Percentiles rank a stretch among this genome's conserved stretches.
These are phyloP conservation scores for Notolepis coatsorum DNA, from an alignment of 2,797 vertebrate species.

Conservation along the genomic window DNA sequence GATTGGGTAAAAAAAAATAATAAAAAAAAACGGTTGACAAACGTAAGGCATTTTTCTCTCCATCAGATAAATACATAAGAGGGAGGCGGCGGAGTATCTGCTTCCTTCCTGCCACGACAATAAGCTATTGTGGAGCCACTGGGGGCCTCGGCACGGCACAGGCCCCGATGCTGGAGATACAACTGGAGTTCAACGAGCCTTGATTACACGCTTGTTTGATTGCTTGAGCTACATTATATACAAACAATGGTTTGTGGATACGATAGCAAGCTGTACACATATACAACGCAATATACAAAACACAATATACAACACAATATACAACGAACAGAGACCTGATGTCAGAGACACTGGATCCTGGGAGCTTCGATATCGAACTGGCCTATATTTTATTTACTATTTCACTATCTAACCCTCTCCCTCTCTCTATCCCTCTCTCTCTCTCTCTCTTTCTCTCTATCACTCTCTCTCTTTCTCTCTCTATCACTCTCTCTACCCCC, in stretches of 20 bases:
- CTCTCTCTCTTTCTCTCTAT: too few species aligned
- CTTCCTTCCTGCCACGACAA: conserved; percentile 37
- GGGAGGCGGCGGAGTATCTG: conserved; percentile 1
- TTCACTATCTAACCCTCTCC: too few species aligned
- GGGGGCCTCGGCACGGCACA: conserved; percentile 30
- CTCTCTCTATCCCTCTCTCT: too few species aligned
- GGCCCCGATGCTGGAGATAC: conserved; percentile 37
- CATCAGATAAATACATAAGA: conserved; percentile 19
- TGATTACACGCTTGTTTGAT: conserved; percentile 27
- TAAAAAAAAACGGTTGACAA: background rate
- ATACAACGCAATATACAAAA: too few species aligned
- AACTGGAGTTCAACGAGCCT: conserved; percentile 40
- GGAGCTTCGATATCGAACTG: too few species aligned
- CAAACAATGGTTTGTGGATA: conserved; percentile 51
- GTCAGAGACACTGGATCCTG: too few species aligned
- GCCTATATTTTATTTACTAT: too few species aligned
- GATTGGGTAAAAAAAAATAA: too few species aligned
- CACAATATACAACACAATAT: too few species aligned
- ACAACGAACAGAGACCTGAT: too few species aligned
- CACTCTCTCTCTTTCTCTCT: too few species aligned
- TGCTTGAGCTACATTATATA: conserved; percentile 29
- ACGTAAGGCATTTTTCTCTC: background rate
- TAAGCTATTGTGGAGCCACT: conserved; percentile 19
- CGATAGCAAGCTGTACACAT: conserved; percentile 6
- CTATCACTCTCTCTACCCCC: too few species aligned